Evolutionary conservation across 2,888 invertebrate species (phyloP).

Genomic region (Machimus rusticus): DNA sequence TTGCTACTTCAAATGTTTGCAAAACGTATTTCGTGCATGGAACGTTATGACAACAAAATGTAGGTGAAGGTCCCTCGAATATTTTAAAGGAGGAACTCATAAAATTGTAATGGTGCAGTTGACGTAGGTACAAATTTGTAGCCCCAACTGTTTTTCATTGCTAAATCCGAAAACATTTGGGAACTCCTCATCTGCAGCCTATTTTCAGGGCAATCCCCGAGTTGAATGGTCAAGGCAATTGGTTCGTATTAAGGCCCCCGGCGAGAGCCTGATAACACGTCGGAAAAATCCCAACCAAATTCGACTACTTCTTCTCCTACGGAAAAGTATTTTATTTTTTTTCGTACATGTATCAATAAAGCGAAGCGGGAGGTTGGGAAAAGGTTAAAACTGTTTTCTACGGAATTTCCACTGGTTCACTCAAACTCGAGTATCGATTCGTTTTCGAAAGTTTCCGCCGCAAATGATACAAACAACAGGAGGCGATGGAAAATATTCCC

Average conservation of each 20-base stretch:
- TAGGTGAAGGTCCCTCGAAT: not conserved
- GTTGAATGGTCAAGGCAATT: not conserved
- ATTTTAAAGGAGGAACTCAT: not conserved
- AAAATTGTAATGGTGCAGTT: not conserved
- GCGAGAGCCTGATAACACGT: not conserved
- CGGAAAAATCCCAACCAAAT: not conserved
- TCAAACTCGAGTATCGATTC: not conserved
- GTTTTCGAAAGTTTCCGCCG: not conserved
- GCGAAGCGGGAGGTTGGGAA: not conserved
- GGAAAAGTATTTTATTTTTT: not conserved
- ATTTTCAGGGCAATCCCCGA: not conserved
- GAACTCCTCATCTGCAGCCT: not conserved
- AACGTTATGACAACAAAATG: not conserved
- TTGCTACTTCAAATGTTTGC: not conserved
- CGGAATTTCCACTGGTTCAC: not conserved
- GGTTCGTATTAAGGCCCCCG: not conserved
- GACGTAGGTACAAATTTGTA: not conserved
- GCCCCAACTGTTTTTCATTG: not conserved
- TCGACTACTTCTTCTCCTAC: not conserved
- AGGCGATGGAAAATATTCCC: not conserved
- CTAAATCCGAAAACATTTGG: not conserved
- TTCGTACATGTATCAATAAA: not conserved
- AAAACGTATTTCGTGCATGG: not conserved
- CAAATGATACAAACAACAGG: not conserved
- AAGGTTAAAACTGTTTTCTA: not conserved